These are phyloP conservation scores for Phenganax stokvisi DNA, from an alignment of 92 coral and sea anemone species.

Conservation along the genomic window DNA sequence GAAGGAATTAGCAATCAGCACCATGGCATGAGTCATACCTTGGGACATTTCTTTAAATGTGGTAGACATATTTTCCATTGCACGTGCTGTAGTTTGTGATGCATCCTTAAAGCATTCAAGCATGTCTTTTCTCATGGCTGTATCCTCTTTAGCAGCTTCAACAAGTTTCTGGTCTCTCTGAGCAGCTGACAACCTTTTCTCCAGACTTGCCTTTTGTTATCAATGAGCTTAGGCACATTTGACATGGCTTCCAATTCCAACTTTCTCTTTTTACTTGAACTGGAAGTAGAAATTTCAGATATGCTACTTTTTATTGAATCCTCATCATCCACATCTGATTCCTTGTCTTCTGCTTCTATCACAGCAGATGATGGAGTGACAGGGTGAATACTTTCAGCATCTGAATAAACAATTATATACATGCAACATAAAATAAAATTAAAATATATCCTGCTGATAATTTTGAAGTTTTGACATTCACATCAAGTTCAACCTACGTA, in stretches of 20 bases:
- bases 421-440: background rate
- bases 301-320: background rate
- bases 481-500: background rate
- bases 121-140: constrained; percentile 42
- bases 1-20: constrained; percentile 41
- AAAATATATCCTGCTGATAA: background rate
- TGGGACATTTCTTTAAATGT: constrained; percentile 45
- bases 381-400: background rate
- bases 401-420: background rate
- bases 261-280: constrained; percentile 1
- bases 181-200: constrained; percentile 43
- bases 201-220: constrained; percentile 45
- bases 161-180: constrained; percentile 46
- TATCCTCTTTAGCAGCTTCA: constrained; percentile 51
- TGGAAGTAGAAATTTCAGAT: constrained; percentile 3
- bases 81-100: constrained; percentile 37
- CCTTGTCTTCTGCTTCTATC: background rate
- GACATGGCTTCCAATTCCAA: constrained; percentile 25
- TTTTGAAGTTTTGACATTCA: background rate
- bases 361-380: background rate
- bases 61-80: constrained; percentile 45
- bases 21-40: constrained; percentile 46
- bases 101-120: constrained; percentile 50
- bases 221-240: constrained; percentile 43
- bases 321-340: background rate